phyloP scores from a whole-genome alignment of 1,140 invertebrate species.

The Drosophila seguyi region DNA sequence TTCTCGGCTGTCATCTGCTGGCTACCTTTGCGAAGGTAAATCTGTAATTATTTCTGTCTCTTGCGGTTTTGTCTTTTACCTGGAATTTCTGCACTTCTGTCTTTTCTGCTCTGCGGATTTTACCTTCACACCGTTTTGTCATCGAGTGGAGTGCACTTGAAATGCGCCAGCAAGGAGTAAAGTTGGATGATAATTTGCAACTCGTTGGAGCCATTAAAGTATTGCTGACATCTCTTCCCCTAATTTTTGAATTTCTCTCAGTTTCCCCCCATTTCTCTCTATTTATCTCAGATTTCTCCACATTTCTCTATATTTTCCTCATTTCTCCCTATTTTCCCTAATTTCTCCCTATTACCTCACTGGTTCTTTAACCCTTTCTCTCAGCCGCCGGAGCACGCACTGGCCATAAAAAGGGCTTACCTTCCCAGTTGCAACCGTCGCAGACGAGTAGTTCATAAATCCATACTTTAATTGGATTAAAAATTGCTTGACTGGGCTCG shows the following conservation, averaged over 20 bases:
- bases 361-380: constrained; percentile 7
- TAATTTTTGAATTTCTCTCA: background rate
- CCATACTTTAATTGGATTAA: constrained; percentile 82
- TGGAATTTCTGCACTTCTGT: constrained; percentile 23
- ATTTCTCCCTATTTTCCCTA: background rate
- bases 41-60: constrained; percentile 67
- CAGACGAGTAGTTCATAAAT: constrained; percentile 67
- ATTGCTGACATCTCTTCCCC: background rate
- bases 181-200: constrained; percentile 65
- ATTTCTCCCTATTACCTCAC: background rate
- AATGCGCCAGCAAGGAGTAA: constrained; percentile 48
- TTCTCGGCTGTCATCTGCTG: constrained; percentile 22
- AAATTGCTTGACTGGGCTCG: constrained; percentile 64
- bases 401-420: constrained; percentile 63
- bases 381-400: constrained; percentile 49
- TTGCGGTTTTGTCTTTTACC: constrained; percentile 59
- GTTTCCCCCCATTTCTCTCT: too few relatives aligned
- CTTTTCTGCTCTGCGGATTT: constrained; percentile 24
- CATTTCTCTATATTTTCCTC: background rate
- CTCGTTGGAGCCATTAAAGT: constrained; percentile 53
- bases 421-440: constrained; percentile 24
- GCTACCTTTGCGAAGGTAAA: constrained; percentile 30
- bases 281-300: background rate
- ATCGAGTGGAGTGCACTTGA: constrained; percentile 66
- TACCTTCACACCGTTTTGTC: constrained; percentile 60